These are phyloP conservation scores for Myodes glareolus DNA, from an alignment of 2,113 vertebrate species.

Conservation along the genomic window DNA sequence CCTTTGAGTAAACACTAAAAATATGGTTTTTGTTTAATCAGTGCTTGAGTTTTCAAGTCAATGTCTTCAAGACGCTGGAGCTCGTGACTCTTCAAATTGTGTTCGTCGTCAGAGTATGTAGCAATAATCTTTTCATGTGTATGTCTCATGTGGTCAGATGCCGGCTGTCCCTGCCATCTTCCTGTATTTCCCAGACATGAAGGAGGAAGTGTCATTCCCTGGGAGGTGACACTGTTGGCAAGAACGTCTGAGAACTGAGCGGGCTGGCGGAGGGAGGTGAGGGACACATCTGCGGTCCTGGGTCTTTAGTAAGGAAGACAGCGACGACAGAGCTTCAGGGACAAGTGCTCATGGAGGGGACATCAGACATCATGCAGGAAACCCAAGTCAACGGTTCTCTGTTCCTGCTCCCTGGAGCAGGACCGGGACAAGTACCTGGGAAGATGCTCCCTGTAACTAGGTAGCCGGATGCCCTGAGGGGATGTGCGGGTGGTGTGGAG, in stretches of 20 bases:
- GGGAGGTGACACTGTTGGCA: conserved; percentile 54
- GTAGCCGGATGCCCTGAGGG: too few species aligned
- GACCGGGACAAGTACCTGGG: not conserved
- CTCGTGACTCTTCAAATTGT: not conserved
- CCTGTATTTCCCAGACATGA: conserved; percentile 70
- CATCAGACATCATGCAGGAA: not conserved
- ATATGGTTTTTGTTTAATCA: not conserved
- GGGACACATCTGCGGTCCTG: not conserved
- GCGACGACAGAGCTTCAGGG: not conserved
- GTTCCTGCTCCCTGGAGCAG: not conserved
- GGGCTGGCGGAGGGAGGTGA: not conserved
- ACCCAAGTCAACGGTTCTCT: not conserved
- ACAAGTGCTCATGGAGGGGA: not conserved
- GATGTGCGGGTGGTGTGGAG: accelerated
- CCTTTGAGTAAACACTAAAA: conserved; percentile 50
- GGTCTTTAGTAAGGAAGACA: not conserved
- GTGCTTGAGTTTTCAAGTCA: not conserved
- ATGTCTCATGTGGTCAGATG: conserved; percentile 65
- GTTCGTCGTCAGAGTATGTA: conserved; percentile 69
- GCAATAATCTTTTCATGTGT: not conserved
- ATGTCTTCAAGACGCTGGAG: not conserved
- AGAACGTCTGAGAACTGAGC: not conserved
- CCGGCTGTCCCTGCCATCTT: conserved; percentile 32
- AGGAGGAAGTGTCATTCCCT: conserved; percentile 80
- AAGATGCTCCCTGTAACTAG: accelerated